These are phyloP conservation scores for Drosophila mauritiana DNA, from an alignment of 1,140 invertebrate species.

Conservation along the genomic window DNA sequence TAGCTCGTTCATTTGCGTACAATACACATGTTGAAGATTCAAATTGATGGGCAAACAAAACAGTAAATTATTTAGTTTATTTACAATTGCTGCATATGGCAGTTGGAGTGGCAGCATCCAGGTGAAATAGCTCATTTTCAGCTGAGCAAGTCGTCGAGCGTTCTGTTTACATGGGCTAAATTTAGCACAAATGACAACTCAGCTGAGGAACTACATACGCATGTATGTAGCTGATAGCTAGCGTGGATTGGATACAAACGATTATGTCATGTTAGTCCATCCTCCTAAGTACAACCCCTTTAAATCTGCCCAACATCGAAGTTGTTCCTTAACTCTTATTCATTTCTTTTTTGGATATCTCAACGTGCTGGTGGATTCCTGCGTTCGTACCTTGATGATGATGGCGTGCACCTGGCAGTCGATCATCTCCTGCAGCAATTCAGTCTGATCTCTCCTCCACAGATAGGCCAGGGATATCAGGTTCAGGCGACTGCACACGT, in stretches of 20 bases:
- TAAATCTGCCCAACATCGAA: neutral
- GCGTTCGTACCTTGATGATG: slow-evolving; percentile 91
- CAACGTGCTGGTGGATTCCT: neutral
- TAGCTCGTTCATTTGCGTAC: neutral
- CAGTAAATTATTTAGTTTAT: slow-evolving; percentile 2
- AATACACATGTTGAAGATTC: slow-evolving; percentile 5
- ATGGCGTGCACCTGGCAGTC: slow-evolving; percentile 95
- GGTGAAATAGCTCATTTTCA: slow-evolving; percentile 5
- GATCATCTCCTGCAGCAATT: slow-evolving; percentile 99
- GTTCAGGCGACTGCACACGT: slow-evolving; percentile 97
- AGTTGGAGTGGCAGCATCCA: neutral
- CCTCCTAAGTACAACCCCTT: neutral
- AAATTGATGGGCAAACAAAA: slow-evolving; percentile 16
- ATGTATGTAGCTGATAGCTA: too few species aligned
- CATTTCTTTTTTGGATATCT: neutral
- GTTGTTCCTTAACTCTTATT: neutral
- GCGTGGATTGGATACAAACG: too few species aligned
- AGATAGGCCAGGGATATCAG: slow-evolving; percentile 96
- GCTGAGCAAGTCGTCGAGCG: slow-evolving; percentile 1
- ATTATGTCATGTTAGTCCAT: neutral
- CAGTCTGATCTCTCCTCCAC: slow-evolving; percentile 96
- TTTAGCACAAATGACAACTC: slow-evolving; percentile 14
- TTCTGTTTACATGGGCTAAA: slow-evolving; percentile 17
- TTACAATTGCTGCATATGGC: slow-evolving; percentile 3
- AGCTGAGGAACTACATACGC: neutral